phyloP scores from a whole-genome alignment of 1,140 invertebrate genomes.

The Archivesica marissinica region DNA sequence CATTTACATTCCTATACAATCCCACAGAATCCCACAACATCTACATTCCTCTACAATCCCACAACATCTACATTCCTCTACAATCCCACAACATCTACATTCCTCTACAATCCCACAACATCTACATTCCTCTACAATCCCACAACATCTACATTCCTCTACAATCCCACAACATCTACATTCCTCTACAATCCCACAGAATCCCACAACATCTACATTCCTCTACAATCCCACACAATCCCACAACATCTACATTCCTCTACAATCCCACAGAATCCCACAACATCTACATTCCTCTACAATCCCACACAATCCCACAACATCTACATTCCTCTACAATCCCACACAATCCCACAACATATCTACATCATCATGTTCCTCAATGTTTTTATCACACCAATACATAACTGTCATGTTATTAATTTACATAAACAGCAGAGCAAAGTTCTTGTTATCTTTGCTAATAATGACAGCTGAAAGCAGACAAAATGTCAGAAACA shows the following conservation, averaged over 20 bases:
- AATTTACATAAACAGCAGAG: too few relatives aligned
- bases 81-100: neutral
- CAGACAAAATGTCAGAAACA: too few relatives aligned
- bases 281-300: neutral
- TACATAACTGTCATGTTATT: too few relatives aligned
- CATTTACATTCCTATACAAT: too few relatives aligned
- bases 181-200: neutral
- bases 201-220: neutral
- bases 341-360: neutral
- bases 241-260: neutral
- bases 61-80: neutral
- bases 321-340: neutral
- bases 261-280: neutral
- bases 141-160: neutral
- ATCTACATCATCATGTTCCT: neutral
- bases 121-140: neutral
- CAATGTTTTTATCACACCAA: neutral
- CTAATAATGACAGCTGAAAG: too few relatives aligned
- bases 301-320: too few relatives aligned
- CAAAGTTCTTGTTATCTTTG: too few relatives aligned
- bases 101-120: neutral
- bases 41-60: neutral
- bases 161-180: neutral
- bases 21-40: too few relatives aligned
- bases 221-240: neutral